phyloP scores from a whole-genome alignment of 2,113 vertebrate species.

The Chaetops frenatus region DNA sequence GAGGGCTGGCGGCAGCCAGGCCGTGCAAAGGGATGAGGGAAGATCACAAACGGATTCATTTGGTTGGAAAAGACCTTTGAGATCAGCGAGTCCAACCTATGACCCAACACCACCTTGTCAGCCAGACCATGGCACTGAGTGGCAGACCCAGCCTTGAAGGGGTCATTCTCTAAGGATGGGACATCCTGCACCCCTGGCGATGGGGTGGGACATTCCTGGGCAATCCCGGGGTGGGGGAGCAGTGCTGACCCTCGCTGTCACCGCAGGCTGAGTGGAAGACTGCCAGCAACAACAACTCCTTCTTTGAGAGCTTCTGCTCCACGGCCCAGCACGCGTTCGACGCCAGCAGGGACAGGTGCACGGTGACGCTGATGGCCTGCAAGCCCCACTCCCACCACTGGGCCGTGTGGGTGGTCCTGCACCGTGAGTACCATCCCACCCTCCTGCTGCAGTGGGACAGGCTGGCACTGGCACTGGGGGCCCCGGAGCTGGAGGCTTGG shows the following conservation, averaged over 20 bases:
- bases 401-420: neutral
- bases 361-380: neutral
- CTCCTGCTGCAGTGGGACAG: fast-evolving
- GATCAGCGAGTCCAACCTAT: neutral
- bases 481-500: neutral
- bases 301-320: constrained; percentile 57
- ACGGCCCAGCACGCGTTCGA: constrained; percentile 33
- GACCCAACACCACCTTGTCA: neutral
- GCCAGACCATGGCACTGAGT: fast-evolving
- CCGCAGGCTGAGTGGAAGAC: neutral
- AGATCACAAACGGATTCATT: neutral
- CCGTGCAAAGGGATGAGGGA: neutral
- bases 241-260: neutral
- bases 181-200: neutral
- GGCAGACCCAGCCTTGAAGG: neutral
- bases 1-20: fast-evolving
- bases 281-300: neutral
- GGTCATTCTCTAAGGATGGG: neutral
- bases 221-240: neutral
- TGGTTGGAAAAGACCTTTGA: neutral
- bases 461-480: neutral
- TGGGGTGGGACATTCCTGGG: neutral
- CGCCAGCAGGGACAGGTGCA: constrained; percentile 40
- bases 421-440: neutral
- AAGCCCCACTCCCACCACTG: neutral